Evolutionary conservation across 2,113 vertebrate species (phyloP).

Genomic region (Egretta garzetta): DNA sequence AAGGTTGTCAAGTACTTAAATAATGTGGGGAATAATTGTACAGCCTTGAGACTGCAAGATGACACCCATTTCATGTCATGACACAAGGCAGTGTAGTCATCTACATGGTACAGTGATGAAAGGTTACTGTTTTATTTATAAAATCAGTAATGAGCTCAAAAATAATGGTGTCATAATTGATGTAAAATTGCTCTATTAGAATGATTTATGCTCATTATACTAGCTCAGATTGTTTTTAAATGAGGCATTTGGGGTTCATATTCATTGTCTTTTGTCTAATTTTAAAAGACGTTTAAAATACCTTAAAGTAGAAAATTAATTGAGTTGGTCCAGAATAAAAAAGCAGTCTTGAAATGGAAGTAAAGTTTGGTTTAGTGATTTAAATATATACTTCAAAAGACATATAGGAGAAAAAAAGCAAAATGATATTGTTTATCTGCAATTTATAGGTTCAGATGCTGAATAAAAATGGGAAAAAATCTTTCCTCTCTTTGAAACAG

Average conservation of each 20-base stretch:
- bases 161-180: conserved; percentile 62
- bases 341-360: neutral
- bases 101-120: neutral
- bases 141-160: conserved; percentile 50
- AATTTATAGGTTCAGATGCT: neutral
- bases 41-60: neutral
- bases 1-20: neutral
- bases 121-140: conserved; percentile 65
- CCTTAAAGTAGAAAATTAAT: conserved; percentile 47
- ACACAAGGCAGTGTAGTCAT: neutral
- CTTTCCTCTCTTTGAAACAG: neutral
- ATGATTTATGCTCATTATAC: conserved; percentile 64
- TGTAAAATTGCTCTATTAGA: conserved; percentile 63
- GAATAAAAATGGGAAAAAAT: neutral
- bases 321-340: neutral
- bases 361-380: neutral
- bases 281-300: conserved; percentile 57
- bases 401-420: neutral
- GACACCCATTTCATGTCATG: neutral
- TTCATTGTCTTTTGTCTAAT: conserved; percentile 40
- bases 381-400: neutral
- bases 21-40: neutral
- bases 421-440: neutral
- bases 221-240: conserved; percentile 64
- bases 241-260: conserved; percentile 29